Base-by-base conservation (phyloP, 2,113 vertebrate species). In the Agapornis roseicollis region DNA sequence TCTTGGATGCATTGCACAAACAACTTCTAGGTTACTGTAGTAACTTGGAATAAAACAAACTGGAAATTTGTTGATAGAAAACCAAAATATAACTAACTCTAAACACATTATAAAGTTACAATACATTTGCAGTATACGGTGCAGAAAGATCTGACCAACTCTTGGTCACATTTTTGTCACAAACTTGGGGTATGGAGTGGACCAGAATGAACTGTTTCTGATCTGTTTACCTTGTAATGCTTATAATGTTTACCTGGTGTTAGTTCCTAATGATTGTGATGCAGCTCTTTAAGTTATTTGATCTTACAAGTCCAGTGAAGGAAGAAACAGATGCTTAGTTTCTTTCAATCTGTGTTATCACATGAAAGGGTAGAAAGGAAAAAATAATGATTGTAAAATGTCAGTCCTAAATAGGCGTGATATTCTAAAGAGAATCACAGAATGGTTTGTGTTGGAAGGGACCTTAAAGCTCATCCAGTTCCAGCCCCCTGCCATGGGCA, bases 301-400 rank as follows among this genome's bases (percentile, higher is more conserved):
- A 2, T 66, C 9, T 17, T 41, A 7, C 0, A 27, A 70, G 33
- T 81, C 24, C n/a, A 52, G 18, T 39, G 19, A 27, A 80, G 58
- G 28, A 18, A 83, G 49, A 69, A 70, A 28, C 5, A 0, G 0
- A 13, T 6, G 6, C 37, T 42, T 66, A 0, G 7, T 55, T 68
- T 89, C 55, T 64, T 65, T 76, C 14, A 29, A 1, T 65, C 28
- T 53, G 37, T 77, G 35, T 80, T 65, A 55, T 10, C 17, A 18
- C 1, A 0, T 28, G 28, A 35, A 64, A n/a, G 13, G 25, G 19
- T 23, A 52, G 12, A 64, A 64, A 13, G 11, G 49, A 70, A 64
- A 41, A 63, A 63, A 74, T 10, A 1, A 0, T 25, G 4, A 31
- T 17, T 68, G 37, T 73, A 42, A 83, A 65, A 6, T 11, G 9